Evolutionary conservation across 2,888 invertebrate species (phyloP).

Genomic region (Perizoma affinitatum): DNA sequence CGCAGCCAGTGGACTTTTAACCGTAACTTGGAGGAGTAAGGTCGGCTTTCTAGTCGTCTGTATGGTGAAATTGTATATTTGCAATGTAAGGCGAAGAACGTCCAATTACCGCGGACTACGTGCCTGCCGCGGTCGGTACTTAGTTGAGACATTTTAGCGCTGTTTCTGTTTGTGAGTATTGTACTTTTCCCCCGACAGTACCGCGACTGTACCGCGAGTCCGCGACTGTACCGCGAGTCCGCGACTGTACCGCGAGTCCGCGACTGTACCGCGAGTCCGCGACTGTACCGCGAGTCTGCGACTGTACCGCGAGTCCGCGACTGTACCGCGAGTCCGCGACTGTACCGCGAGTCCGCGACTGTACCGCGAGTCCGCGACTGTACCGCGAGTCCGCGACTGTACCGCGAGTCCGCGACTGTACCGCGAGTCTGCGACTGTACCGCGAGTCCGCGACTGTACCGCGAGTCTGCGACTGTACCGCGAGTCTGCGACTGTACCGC

Average conservation of each 20-base stretch:
- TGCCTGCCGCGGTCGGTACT: conserved; percentile 20
- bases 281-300: no score
- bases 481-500: no score
- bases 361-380: not conserved
- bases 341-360: no score
- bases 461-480: not conserved
- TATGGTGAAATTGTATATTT: conserved; percentile 24
- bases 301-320: not conserved
- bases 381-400: no score
- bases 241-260: no score
- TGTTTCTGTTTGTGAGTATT: not conserved
- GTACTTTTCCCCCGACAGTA: not conserved
- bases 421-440: no score
- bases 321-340: no score
- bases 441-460: not conserved
- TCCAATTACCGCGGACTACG: conserved; percentile 35
- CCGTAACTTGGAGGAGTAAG: not conserved
- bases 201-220: not conserved
- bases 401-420: not conserved
- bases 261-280: not conserved
- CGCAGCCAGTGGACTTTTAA: not conserved
- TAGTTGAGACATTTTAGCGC: conserved; percentile 27
- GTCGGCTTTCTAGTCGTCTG: conserved; percentile 1
- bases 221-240: not conserved
- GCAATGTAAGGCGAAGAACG: conserved; percentile 31